phyloP scores from a whole-genome alignment of 2,888 invertebrate species.

The Drosophila flavopinicola region DNA sequence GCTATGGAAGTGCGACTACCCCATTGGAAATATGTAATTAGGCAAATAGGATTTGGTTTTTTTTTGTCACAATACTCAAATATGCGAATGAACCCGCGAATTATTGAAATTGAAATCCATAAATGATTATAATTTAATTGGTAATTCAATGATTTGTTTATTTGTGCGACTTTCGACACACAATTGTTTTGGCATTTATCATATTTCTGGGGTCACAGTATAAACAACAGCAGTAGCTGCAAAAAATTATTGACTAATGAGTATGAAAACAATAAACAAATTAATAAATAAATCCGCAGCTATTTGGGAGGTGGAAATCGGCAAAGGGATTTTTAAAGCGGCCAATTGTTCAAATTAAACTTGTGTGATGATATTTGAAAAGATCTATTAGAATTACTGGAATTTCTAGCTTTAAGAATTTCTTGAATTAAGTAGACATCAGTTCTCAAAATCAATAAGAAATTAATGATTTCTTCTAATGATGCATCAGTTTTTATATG shows the following conservation, averaged over 20 bases:
- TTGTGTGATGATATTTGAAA: too few species aligned
- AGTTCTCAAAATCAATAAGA: too few species aligned
- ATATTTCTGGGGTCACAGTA: constrained; percentile 20
- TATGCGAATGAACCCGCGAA: constrained; percentile 37
- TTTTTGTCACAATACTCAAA: neutral
- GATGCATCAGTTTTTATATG: too few species aligned
- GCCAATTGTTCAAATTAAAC: too few species aligned
- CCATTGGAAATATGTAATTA: neutral
- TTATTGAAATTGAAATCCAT: constrained; percentile 33
- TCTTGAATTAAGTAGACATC: too few species aligned
- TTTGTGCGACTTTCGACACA: constrained; percentile 18
- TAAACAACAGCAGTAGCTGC: constrained; percentile 1
- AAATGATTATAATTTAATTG: constrained; percentile 21
- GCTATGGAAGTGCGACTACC: neutral
- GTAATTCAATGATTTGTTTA: constrained; percentile 29
- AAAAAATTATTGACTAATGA: constrained; percentile 13
- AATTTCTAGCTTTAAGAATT: too few species aligned
- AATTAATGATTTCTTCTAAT: too few species aligned
- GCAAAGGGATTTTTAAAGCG: too few species aligned
- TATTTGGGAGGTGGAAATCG: too few species aligned
- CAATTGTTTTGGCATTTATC: constrained; percentile 21
- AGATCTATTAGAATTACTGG: too few species aligned
- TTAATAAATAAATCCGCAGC: neutral
- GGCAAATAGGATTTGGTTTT: constrained; percentile 18
- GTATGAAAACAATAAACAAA: constrained; percentile 10